Conservation (phyloP, 2,888 invertebrate genomes). For the Chrysotoxum bicinctum region DNA sequence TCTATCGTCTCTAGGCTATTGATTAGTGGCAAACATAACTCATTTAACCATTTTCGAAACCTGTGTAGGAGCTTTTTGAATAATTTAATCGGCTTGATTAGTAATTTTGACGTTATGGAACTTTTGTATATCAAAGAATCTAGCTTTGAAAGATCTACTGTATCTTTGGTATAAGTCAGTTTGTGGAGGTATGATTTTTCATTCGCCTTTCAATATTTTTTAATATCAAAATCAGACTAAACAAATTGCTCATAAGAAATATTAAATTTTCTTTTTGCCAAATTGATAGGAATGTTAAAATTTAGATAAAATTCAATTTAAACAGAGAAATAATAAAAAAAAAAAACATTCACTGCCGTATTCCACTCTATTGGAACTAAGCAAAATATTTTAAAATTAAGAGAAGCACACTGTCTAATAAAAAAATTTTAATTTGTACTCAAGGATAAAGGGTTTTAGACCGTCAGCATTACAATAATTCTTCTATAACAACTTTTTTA, state of each 20-base stretch:
- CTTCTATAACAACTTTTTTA: constrained; percentile 35
- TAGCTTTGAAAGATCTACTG: neutral
- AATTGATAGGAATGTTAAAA: constrained; percentile 16
- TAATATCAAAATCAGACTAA: neutral
- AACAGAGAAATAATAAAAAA: neutral
- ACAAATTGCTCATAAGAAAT: constrained; percentile 27
- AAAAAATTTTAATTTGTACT: neutral
- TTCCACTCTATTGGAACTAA: constrained; percentile 55
- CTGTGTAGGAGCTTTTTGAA: neutral
- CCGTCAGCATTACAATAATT: constrained; percentile 31
- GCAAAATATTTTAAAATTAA: constrained; percentile 21
- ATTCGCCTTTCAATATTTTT: neutral
- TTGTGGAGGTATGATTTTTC: neutral
- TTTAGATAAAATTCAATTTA: neutral
- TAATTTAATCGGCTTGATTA: neutral
- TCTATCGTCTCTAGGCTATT: too few species aligned
- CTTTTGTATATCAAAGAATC: neutral
- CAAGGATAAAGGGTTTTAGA: neutral
- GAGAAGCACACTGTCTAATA: constrained; percentile 3
- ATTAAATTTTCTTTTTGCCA: constrained; percentile 2
- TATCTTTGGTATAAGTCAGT: neutral
- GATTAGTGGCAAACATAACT: too few species aligned
- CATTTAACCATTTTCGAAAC: neutral
- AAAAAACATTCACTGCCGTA: constrained; percentile 66
- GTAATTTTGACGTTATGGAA: neutral